A percentile compares a stretch with the other conserved stretches of the same genome.
These are phyloP conservation scores for Linurgus olivaceus DNA, from an alignment of 2,797 vertebrate species.

Conservation along the genomic window DNA sequence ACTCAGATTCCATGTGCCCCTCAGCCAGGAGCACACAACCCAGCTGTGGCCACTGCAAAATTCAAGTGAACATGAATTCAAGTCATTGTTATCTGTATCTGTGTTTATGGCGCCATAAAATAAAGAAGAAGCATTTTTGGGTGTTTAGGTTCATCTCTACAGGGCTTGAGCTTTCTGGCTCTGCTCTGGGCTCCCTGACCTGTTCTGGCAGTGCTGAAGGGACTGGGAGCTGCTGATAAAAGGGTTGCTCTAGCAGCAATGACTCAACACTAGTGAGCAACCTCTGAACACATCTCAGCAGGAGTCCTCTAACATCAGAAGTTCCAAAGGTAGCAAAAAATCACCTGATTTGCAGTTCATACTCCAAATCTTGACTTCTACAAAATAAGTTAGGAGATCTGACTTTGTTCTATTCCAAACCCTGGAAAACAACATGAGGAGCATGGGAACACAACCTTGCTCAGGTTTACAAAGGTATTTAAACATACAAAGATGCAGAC, in stretches of 20 bases:
- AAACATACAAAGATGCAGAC: slow-evolving; percentile 28
- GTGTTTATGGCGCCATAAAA: background rate
- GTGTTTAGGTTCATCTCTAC: background rate
- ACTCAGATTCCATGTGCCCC: background rate
- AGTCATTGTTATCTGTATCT: background rate
- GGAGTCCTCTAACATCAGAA: background rate
- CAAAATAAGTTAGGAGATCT: background rate
- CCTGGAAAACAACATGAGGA: background rate
- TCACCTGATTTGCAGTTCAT: background rate
- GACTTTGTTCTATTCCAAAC: background rate
- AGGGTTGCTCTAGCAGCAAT: background rate
- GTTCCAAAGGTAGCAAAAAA: background rate
- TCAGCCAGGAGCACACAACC: background rate
- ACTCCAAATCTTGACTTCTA: background rate
- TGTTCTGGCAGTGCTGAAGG: background rate
- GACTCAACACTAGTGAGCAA: background rate
- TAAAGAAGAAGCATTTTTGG: background rate
- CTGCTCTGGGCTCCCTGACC: background rate
- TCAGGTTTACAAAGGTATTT: slow-evolving; percentile 47
- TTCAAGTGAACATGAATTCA: background rate
- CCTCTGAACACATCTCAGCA: background rate
- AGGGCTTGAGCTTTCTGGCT: background rate
- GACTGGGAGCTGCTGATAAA: background rate
- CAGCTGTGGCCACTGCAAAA: background rate
- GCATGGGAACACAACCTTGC: background rate